Evolutionary conservation across 2,797 vertebrate genomes (phyloP).

Genomic region (Hippoglossus hippoglossus): DNA sequence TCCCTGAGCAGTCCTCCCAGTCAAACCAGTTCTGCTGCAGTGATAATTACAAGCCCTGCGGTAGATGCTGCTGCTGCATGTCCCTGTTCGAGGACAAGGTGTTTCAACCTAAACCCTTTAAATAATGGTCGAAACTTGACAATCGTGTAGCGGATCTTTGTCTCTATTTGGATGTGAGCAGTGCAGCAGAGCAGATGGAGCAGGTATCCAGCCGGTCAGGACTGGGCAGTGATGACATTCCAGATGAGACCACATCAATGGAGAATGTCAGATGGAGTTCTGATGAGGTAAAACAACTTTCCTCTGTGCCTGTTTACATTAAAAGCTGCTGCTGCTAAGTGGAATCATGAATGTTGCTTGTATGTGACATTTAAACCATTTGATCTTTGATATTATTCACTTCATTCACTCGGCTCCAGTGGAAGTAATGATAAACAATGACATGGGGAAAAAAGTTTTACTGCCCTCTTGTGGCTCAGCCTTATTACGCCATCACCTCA

Average conservation of each 20-base stretch:
- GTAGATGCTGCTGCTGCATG: constrained; percentile 4
- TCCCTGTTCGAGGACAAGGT: constrained; percentile 12
- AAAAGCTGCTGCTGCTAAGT: background rate
- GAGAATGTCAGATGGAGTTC: constrained; percentile 68
- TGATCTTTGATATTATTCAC: background rate
- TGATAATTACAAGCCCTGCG: constrained; percentile 27
- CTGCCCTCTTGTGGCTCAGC: constrained; percentile 37
- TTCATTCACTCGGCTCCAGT: background rate
- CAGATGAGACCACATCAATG: constrained; percentile 64
- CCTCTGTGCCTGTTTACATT: background rate
- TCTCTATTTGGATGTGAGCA: constrained; percentile 2
- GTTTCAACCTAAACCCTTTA: background rate
- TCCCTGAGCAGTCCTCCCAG: constrained; percentile 40
- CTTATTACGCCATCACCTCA: constrained; percentile 16
- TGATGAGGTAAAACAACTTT: constrained; percentile 57
- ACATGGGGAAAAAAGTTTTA: constrained; percentile 11
- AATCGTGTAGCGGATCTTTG: background rate
- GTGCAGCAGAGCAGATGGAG: constrained; percentile 68
- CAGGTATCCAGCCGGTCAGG: constrained; percentile 61
- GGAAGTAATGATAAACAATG: background rate
- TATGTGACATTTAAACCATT: background rate
- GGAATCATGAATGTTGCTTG: background rate
- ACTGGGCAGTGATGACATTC: constrained; percentile 66
- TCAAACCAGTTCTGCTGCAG: constrained; percentile 71
- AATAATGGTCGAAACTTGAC: background rate